Evolutionary conservation across 1,140 invertebrate genomes (phyloP).

Genomic region (Acromyrmex charruanus): DNA sequence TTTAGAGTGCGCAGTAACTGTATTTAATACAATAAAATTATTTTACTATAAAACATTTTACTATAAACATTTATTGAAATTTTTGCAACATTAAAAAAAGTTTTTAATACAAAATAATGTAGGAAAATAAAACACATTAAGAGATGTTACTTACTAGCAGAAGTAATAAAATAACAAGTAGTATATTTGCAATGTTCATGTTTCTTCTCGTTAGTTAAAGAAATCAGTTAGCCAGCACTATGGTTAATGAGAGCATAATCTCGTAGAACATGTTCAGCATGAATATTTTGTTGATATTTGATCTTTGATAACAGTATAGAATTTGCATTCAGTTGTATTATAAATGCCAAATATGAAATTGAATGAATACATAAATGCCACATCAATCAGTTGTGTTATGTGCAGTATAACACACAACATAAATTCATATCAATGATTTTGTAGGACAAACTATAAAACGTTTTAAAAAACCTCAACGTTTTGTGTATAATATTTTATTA

Average conservation of each 20-base stretch:
- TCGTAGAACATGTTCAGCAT: background rate
- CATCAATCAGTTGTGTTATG: background rate
- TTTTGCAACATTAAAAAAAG: background rate
- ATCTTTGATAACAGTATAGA: conserved; percentile 19
- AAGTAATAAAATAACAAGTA: conserved; percentile 4
- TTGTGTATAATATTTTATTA: background rate
- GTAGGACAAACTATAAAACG: background rate
- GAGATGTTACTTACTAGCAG: conserved; percentile 33
- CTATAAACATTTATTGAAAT: background rate
- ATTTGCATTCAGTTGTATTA: background rate
- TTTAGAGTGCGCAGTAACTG: too few relatives aligned
- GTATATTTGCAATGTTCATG: conserved; percentile 36
- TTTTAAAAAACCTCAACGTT: background rate
- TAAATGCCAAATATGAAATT: conserved; percentile 22
- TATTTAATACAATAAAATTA: too few relatives aligned
- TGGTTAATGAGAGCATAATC: background rate
- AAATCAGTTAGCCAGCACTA: background rate
- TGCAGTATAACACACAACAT: background rate
- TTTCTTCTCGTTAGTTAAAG: background rate
- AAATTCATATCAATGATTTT: conserved; percentile 24
- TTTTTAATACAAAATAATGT: background rate
- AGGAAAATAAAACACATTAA: background rate
- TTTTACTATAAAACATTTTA: background rate
- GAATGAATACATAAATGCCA: conserved; percentile 24
- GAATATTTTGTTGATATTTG: conserved; percentile 13